These are phyloP conservation scores for Protaetia brevitarsis DNA, from an alignment of 1,140 invertebrate species.

Conservation along the genomic window DNA sequence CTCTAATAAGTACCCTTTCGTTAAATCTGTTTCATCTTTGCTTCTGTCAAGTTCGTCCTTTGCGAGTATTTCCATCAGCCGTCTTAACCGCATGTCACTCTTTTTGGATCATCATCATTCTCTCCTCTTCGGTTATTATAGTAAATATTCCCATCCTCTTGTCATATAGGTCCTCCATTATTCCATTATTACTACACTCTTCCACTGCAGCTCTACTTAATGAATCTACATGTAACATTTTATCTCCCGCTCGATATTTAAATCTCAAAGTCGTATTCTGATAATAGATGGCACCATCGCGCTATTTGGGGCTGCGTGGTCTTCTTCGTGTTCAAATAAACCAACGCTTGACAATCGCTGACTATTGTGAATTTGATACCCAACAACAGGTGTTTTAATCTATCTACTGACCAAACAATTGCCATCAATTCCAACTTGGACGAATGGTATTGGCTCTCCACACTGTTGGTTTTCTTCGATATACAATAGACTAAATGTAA, in stretches of 20 bases:
- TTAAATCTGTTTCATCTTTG: no score
- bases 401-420: no score
- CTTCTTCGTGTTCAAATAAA: constrained; percentile 29
- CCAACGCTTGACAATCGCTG: constrained; percentile 39
- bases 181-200: constrained; percentile 19
- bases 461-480: background rate
- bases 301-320: constrained; percentile 31
- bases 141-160: background rate
- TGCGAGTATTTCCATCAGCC: background rate
- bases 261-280: constrained; percentile 35
- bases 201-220: constrained; percentile 32
- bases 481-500: no score
- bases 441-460: no score
- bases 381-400: no score
- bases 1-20: background rate
- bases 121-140: background rate
- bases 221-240: constrained; percentile 43
- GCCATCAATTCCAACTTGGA: no score
- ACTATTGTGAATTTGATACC: no score
- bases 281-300: constrained; percentile 35
- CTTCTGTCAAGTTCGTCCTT: background rate
- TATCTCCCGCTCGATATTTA: background rate
- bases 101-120: constrained; percentile 1
- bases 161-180: constrained; percentile 13
- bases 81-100: background rate